Percentiles rank a stretch among this genome's conserved stretches.
Conservation (phyloP, 2,113 vertebrate species). For the Dicaeum eximium region DNA sequence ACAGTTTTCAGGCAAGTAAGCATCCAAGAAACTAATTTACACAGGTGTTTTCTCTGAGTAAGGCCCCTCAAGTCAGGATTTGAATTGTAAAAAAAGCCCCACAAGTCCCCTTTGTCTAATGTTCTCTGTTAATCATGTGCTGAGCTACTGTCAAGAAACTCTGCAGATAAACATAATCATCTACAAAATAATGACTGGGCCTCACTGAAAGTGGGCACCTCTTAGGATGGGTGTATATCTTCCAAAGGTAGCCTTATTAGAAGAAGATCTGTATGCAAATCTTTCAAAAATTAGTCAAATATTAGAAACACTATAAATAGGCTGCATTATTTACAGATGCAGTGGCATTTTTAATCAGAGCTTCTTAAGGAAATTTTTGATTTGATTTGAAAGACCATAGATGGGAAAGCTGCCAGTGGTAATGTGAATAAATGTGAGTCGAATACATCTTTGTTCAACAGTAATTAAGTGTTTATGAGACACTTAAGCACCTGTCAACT, state of each 20-base stretch:
- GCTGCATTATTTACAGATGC: neutral
- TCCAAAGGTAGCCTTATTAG: neutral
- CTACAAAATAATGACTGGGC: neutral
- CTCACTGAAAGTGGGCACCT: neutral
- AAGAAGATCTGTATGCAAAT: neutral
- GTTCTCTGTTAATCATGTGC: neutral
- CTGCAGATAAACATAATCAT: neutral
- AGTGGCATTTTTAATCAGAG: neutral
- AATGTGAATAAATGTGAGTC: neutral
- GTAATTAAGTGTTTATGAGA: neutral
- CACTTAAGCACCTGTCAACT: neutral
- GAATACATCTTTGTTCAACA: neutral
- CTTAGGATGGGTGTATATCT: neutral
- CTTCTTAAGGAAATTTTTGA: neutral
- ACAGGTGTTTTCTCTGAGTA: neutral
- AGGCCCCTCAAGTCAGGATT: neutral
- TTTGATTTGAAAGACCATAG: neutral
- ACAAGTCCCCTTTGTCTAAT: neutral
- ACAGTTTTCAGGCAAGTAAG: neutral
- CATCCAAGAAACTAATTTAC: neutral
- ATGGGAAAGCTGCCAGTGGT: neutral
- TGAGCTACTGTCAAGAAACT: neutral
- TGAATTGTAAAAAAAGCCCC: neutral
- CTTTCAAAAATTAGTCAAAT: neutral
- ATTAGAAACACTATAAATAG: neutral